Evolutionary conservation across 1,140 invertebrate species (phyloP).

Genomic region (Teleopsis dalmanni): DNA sequence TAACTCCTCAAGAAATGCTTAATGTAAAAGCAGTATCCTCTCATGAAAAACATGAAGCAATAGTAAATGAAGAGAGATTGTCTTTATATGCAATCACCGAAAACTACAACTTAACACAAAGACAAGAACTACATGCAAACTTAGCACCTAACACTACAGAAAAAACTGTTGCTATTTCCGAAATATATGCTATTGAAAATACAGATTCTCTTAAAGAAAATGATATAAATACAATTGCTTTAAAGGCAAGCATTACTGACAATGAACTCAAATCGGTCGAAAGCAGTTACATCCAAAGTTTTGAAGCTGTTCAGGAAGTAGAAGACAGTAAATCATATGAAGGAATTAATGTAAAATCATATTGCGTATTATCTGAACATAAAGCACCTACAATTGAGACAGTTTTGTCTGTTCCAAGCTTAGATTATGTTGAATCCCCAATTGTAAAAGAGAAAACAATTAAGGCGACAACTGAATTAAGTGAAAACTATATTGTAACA

Average conservation of each 20-base stretch:
- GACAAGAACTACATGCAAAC: background rate
- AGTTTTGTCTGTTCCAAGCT: background rate
- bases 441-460: background rate
- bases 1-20: conserved; percentile 5
- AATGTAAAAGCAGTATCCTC: background rate
- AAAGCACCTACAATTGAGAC: conserved; percentile 4
- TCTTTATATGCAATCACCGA: too few relatives aligned
- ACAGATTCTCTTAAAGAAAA: background rate
- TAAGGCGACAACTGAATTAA: background rate
- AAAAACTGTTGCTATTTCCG: background rate
- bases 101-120: too few relatives aligned
- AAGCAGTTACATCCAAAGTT: conserved; percentile 20
- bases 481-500: background rate
- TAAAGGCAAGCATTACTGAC: background rate
- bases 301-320: conserved; percentile 25
- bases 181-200: background rate
- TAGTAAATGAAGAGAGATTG: conserved; percentile 11
- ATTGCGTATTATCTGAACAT: background rate
- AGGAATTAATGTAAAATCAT: background rate
- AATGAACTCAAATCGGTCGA: background rate
- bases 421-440: background rate
- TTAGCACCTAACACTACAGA: background rate
- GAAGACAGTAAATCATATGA: conserved; percentile 24
- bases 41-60: conserved; percentile 16
- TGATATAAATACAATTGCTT: background rate